These are phyloP conservation scores for Anoplophora glabripennis DNA, from an alignment of 1,140 invertebrate species.

Conservation along the genomic window DNA sequence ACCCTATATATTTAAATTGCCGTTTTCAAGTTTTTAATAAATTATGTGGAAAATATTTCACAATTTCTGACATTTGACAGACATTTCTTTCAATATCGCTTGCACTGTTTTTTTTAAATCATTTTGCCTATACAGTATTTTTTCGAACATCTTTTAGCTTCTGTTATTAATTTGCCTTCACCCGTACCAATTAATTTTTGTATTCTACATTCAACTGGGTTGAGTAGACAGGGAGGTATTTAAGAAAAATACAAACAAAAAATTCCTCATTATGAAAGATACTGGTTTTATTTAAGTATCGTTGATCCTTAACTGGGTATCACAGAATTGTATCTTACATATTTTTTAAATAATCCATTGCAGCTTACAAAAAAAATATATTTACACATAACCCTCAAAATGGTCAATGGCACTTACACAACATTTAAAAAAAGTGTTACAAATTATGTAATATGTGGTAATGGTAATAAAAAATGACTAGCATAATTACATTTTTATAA, in stretches of 20 bases:
- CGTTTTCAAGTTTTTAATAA: too few relatives aligned
- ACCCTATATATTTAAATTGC: too few relatives aligned
- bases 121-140: too few relatives aligned
- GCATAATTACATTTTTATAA: slow-evolving; percentile 14
- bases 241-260: not conserved
- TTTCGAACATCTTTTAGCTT: too few relatives aligned
- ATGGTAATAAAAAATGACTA: too few relatives aligned
- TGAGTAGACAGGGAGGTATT: slow-evolving; percentile 4
- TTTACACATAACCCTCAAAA: slow-evolving; percentile 20
- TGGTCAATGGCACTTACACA: slow-evolving; percentile 35
- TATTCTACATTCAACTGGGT: too few relatives aligned
- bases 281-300: slow-evolving; percentile 31
- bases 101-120: too few relatives aligned
- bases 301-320: slow-evolving; percentile 35
- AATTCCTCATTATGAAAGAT: slow-evolving; percentile 30
- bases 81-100: too few relatives aligned
- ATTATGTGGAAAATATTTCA: too few relatives aligned
- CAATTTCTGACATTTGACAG: too few relatives aligned
- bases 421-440: slow-evolving; percentile 13
- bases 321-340: slow-evolving; percentile 39
- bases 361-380: not conserved
- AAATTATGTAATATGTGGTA: slow-evolving; percentile 6
- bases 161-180: too few relatives aligned
- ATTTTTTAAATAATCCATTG: not conserved
- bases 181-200: too few relatives aligned